phyloP scores from a whole-genome alignment of 92 coral and sea anemone species.

The Heliopora coerulea region DNA sequence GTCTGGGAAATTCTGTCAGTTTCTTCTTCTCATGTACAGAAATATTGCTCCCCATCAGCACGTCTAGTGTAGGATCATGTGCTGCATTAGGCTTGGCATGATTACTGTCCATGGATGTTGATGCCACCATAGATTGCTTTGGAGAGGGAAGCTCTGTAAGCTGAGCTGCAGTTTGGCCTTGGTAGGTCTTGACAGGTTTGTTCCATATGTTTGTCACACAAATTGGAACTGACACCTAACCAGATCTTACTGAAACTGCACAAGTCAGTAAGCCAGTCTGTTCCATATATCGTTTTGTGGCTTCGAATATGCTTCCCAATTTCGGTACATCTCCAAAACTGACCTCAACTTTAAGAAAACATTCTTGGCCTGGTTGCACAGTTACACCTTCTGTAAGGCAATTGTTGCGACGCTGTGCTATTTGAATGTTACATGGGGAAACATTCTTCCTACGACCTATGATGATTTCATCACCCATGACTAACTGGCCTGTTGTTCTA shows the following conservation, averaged over 20 bases:
- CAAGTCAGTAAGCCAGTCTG: constrained; percentile 1
- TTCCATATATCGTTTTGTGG: not conserved
- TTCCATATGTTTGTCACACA: not conserved
- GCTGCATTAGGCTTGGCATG: not conserved
- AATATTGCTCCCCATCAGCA: constrained; percentile 21
- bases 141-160: not conserved
- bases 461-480: not conserved
- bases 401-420: not conserved
- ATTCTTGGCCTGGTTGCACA: not conserved
- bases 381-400: not conserved
- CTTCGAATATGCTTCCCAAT: not conserved
- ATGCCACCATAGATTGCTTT: not conserved
- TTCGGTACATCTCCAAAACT: not conserved
- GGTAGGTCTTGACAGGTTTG: constrained; percentile 5
- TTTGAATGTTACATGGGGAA: constrained; percentile 1
- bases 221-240: constrained; percentile 1
- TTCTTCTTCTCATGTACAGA: constrained; percentile 15
- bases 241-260: constrained; percentile 3
- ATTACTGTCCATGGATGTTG: not conserved
- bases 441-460: not conserved
- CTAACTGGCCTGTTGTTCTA: not conserved
- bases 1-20: constrained; percentile 3
- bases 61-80: constrained; percentile 4
- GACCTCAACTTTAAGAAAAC: not conserved
- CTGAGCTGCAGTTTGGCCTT: constrained; percentile 8